Evolutionary conservation across 2,888 invertebrate species (phyloP).

Genomic region (Thysanoteuthis rhombus): DNA sequence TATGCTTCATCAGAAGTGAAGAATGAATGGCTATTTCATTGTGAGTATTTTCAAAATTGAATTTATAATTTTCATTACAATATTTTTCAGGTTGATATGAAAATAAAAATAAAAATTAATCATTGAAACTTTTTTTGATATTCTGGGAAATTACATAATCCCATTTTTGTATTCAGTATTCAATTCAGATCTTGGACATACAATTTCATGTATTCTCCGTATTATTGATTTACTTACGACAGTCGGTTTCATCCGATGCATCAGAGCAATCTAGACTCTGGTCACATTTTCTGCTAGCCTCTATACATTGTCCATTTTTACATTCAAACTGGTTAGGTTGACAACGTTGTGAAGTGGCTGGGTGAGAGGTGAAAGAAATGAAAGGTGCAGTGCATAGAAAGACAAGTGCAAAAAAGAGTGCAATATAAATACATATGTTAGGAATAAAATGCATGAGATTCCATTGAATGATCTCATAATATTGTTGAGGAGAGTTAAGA

Average conservation of each 20-base stretch:
- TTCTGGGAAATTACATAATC: background rate
- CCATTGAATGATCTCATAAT: background rate
- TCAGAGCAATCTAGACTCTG: conserved; percentile 72
- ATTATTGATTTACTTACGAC: conserved; percentile 46
- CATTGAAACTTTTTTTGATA: no score
- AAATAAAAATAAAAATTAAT: no score
- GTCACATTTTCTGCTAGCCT: conserved; percentile 52
- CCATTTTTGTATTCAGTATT: background rate
- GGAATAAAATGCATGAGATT: background rate
- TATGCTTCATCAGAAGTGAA: no score
- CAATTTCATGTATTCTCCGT: background rate
- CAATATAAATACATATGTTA: background rate
- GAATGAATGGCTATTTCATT: no score
- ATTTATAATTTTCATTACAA: no score
- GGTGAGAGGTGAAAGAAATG: background rate
- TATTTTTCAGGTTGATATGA: no score
- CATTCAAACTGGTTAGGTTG: conserved; percentile 52
- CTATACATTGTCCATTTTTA: conserved; percentile 47
- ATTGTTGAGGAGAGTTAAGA: no score
- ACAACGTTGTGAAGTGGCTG: conserved; percentile 39
- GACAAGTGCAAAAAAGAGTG: background rate
- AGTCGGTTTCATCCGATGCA: conserved; percentile 85
- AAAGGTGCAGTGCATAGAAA: background rate
- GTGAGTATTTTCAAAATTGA: no score
- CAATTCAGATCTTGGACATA: background rate